Conservation (phyloP, 2,113 vertebrate species). For the Lampris megalopsis region DNA sequence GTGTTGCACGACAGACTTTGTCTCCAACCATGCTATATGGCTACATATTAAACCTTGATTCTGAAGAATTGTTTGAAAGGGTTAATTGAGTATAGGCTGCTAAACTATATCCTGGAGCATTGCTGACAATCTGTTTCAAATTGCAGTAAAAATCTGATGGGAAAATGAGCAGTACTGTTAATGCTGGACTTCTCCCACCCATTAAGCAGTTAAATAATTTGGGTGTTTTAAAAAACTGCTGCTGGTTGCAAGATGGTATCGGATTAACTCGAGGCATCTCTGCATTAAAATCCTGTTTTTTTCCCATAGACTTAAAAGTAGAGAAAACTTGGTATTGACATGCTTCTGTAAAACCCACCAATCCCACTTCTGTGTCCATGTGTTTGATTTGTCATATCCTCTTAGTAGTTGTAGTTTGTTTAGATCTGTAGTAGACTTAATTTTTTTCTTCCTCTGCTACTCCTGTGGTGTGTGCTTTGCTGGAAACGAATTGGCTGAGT, state of each 20-base stretch:
- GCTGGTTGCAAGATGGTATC: background rate
- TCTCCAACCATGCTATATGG: constrained; percentile 21
- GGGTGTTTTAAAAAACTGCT: background rate
- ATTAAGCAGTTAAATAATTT: constrained; percentile 7
- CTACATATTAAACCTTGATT: too few relatives aligned
- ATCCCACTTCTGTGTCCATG: background rate
- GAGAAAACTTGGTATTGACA: background rate
- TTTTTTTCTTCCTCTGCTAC: constrained; percentile 33
- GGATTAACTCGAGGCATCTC: background rate
- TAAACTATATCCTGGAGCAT: too few relatives aligned
- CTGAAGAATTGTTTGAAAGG: background rate
- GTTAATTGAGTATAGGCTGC: background rate
- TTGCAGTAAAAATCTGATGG: background rate
- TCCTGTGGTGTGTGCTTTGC: background rate
- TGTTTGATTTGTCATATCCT: constrained; percentile 12
- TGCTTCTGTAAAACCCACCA: background rate
- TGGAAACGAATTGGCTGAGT: background rate
- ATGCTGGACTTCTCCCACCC: constrained; percentile 14
- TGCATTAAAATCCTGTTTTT: background rate
- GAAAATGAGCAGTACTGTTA: constrained; percentile 15
- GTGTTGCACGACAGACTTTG: too few relatives aligned
- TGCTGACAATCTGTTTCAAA: background rate
- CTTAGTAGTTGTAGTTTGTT: constrained; percentile 47
- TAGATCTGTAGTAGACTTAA: constrained; percentile 6
- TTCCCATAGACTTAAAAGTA: too few relatives aligned